A percentile compares a stretch with the other conserved stretches of the same genome.
Conservation (phyloP, 1,140 invertebrate genomes). For the Drosophila lacertosa region DNA sequence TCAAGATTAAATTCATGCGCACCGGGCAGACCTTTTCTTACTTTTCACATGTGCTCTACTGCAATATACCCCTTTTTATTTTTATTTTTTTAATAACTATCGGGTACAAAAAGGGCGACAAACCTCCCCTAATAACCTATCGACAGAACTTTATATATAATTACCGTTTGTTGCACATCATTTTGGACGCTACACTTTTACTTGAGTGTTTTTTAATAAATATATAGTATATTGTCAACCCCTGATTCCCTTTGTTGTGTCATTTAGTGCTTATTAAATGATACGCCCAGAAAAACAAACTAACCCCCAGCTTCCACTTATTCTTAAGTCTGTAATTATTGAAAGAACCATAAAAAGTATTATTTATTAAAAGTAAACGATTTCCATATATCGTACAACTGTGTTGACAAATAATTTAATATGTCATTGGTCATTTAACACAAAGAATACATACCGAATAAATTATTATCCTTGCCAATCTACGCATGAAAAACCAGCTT, state of each 20-base stretch:
- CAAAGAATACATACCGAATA: not conserved
- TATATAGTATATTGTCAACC: not conserved
- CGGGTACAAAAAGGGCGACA: conserved; percentile 17
- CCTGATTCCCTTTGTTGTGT: not conserved
- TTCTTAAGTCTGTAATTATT: not conserved
- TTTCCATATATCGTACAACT: not conserved
- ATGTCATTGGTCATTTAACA: not conserved
- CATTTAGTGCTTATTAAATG: not conserved
- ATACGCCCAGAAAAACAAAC: not conserved
- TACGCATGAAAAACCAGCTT: not conserved
- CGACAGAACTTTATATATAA: conserved; percentile 4
- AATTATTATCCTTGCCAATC: not conserved
- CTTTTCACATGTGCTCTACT: too few species aligned
- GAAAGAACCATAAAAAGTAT: not conserved
- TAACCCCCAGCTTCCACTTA: not conserved
- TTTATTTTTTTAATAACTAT: too few species aligned
- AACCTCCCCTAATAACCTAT: conserved; percentile 36
- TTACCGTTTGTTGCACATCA: conserved; percentile 1
- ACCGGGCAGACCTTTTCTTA: too few species aligned
- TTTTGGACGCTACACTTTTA: not conserved
- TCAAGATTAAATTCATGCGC: too few species aligned
- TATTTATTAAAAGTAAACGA: not conserved
- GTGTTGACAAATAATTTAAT: too few species aligned
- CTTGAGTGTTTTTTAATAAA: not conserved
- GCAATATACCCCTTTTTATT: too few species aligned